Evolutionary conservation across 2,888 invertebrate genomes (phyloP), one percentile per base, ranked within the genome.

Genomic region (Ennomos quercinarius): DNA sequence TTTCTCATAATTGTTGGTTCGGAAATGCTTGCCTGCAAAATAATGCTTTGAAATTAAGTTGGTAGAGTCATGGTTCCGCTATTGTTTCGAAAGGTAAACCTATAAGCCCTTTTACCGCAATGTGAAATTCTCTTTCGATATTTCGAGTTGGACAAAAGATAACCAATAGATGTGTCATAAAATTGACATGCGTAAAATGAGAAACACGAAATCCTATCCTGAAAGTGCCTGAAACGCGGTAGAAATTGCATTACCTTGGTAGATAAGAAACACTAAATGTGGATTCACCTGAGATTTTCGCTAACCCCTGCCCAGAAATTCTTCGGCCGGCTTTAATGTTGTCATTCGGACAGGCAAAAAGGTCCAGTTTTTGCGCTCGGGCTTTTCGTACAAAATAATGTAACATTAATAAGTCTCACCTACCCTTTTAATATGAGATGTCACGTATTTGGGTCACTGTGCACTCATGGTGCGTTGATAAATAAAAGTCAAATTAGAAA

Each of bases 331-430:
- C 79, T 83, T 86, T 82, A 86, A 85, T 83, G 83, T 80, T 80
- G 81, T 81, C 87, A 87, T 86, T 84, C 77, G 75, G 83, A 80
- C 78, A 79, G 78, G 72, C 72, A 77, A 79, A 80, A 80, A 80
- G 82, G 84, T 78, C 78, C 77, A 81, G 78, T 83, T 86, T 88
- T 87, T 84, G 77, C 74, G 68, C 72, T 65, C 62, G 74, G 73
- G 72, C 77, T 83, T 86, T 80, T 76, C 77, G 77, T 77, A 73
- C 74, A 78, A 81, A 81, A 83, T 84, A 86, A 86, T 85, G 80
- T 81, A 81, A 84, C 86, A 81, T 86, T 85, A 85, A 86, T 85
- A 82, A 87, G 85, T 82, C 82, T 76, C 79, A 76, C 77, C 79
- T 77, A 78, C 80, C 78, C 78, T 82, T 81, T 79, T 76, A 70